A percentile compares a stretch with the other conserved stretches of the same genome.
Conservation (phyloP, 1,140 invertebrate genomes). For the Lithobius niger region DNA sequence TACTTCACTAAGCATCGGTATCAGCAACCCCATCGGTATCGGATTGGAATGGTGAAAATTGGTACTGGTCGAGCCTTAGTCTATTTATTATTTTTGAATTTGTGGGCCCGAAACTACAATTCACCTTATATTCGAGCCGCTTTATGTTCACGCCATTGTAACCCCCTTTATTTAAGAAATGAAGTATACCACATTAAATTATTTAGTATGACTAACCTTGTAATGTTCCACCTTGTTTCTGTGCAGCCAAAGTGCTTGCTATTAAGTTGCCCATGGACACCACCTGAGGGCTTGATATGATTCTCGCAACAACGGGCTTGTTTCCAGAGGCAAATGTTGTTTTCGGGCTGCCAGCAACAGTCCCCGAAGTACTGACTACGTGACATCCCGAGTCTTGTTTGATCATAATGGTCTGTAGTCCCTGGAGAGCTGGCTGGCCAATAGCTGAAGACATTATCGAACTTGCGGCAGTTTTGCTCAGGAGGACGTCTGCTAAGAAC, state of each 20-base stretch:
- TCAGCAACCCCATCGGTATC: no score
- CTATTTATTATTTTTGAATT: no score
- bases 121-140: no score
- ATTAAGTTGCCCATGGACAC: constrained; percentile 27
- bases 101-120: no score
- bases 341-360: constrained; percentile 15
- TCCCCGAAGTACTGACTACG: constrained; percentile 9
- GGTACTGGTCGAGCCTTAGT: no score
- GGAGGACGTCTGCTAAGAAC: constrained; percentile 3
- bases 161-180: no score
- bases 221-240: constrained; percentile 15
- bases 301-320: constrained; percentile 24
- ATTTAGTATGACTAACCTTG: no score
- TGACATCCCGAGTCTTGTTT: constrained; percentile 17
- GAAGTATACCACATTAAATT: no score
- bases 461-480: constrained; percentile 4
- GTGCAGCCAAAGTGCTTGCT: constrained; percentile 13
- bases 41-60: no score
- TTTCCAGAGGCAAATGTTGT: constrained; percentile 15
- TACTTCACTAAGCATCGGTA: no score
- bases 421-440: constrained; percentile 8
- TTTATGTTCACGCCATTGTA: no score
- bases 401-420: constrained; percentile 21
- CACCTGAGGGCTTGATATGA: constrained; percentile 25
- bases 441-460: neutral